Base-by-base conservation (phyloP, 2,113 vertebrate genomes). In the Clinocottus analis region DNA sequence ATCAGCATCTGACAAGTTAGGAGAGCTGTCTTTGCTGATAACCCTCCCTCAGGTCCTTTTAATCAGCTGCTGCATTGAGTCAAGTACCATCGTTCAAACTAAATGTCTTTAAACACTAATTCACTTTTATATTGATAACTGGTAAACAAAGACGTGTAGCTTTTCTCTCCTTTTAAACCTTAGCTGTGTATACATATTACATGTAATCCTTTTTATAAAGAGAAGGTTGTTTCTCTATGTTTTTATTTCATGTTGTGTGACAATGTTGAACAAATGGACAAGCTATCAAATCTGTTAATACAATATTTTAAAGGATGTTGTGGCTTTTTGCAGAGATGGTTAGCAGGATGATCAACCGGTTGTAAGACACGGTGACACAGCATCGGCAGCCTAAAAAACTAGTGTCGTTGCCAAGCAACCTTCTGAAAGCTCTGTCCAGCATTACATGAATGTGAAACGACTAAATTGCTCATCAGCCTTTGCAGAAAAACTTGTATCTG, bases 331-430 rank as follows among this genome's bases (percentile, higher is more conserved):
- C 19, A 49, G n/a, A 43, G 25, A 59, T 23, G 33, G n/a, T 53
- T 25, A 58, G 29, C 31, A 53, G 79, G 61, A 78, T 71, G 49
- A 88, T 84, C 73, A 85, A 71, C 80, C 83, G 77, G 81, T 77
- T 85, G 73, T 77, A 80, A 63, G 27, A 80, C 60, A 80, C 17
- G 64, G 45, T 69, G 68, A 72, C 47, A 68, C 67, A 79, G 71
- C 63, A 61, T 79, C 81, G 83, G 72, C 66, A 78, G 83, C 64
- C 67, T 76, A 78, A 65, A 80, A 16, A n/a, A 82, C 84, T 83
- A 85, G 67, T 65, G 55, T 63, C 11, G 84, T 91, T 91, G 84
- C 90, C 78, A 69, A 62, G 90, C 84, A 90, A 91, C 90, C 74
- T 47, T 69, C 60, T 21, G 60, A 70, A 61, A 75, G 23, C 75